phyloP scores from a whole-genome alignment of 2,888 invertebrate genomes.

The Margaritifera margaritifera region DNA sequence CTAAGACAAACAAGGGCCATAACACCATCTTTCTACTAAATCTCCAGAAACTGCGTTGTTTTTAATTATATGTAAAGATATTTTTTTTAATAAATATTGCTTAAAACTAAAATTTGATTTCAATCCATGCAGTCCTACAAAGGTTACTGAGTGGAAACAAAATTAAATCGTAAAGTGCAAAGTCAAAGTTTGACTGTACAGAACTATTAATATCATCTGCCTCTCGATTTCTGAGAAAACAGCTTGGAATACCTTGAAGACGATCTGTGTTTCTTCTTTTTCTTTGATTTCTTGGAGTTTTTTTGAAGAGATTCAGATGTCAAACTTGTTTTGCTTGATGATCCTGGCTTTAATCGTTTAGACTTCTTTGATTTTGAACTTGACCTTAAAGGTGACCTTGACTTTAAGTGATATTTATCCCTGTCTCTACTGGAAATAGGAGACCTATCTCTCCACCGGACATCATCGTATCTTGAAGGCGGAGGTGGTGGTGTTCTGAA shows the following conservation, averaged over 20 bases:
- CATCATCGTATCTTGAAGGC: constrained; percentile 19
- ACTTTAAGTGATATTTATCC: constrained; percentile 35
- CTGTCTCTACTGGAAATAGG: constrained; percentile 32
- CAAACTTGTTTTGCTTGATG: constrained; percentile 19
- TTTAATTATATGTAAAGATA: no score
- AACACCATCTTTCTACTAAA: no score
- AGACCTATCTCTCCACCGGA: constrained; percentile 25
- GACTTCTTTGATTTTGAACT: constrained; percentile 36
- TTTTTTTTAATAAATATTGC: no score
- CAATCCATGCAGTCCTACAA: no score
- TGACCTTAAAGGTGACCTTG: constrained; percentile 34
- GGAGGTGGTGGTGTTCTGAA: constrained; percentile 18
- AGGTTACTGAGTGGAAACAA: no score
- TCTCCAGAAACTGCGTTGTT: no score
- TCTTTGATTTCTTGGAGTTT: constrained; percentile 42
- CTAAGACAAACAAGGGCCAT: no score
- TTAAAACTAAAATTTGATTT: no score
- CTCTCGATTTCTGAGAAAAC: background rate
- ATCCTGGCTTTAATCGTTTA: constrained; percentile 49
- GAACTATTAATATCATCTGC: background rate
- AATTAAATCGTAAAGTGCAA: no score
- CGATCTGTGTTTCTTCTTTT: constrained; percentile 42
- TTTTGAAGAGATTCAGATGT: constrained; percentile 26
- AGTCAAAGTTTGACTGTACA: no score
- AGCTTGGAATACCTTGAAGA: constrained; percentile 7